Evolutionary conservation across 2,113 vertebrate species (phyloP), one percentile per base, ranked within the genome.

Genomic region (Baryphthengus martii): DNA sequence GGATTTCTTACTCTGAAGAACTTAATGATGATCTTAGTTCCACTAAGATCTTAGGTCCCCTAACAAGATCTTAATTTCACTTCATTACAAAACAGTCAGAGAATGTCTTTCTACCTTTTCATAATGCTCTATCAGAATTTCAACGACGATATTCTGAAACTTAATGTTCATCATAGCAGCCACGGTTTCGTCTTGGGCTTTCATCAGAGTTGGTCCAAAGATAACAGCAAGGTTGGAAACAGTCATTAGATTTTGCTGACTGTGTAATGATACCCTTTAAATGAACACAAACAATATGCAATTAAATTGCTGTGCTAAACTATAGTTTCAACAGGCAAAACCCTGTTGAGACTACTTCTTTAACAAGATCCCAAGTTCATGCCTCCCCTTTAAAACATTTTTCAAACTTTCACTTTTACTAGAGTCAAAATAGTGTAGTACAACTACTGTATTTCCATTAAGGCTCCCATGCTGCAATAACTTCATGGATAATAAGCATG

Each of bases 141-240:
- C 99, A 82, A 99, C 99, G 68, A 99, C 99, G 71, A 99, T 99
- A 95, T 99, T 99, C 97, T 99, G 99, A 97, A 99, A 99, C 95
- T 99, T 99, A 96, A 99, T 99, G 97, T 99, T 99, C 99, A 99
- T 99, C 99, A 99, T 99, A 92, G 99, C 99, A 19, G 99, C 99
- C 94, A 99, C 99, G 0, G 99, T 99, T 97, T 99, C 99, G 76
- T 99, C 99, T 95, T 99, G 99, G 4, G 99, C 99, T 97, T 99
- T 98, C 99, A 99, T 99, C 77, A 99, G 91, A 3, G 99, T 99
- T 61, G 99, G 99, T 59, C 99, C 99, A 74, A 99, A 99, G 94
- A 99, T 99, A 97, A 99, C 99, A 33, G 99, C 99, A 71, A 99
- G 98, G 98, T 99, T 99, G 82, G 99, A 99, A 65, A 99, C 97